Percentiles rank a stretch among this genome's conserved stretches.
Evolutionary conservation across 30 jellyfish, hydroid and myxozoan species (phyloP).

Genomic region (Hydractinia symbiolongicarpus): DNA sequence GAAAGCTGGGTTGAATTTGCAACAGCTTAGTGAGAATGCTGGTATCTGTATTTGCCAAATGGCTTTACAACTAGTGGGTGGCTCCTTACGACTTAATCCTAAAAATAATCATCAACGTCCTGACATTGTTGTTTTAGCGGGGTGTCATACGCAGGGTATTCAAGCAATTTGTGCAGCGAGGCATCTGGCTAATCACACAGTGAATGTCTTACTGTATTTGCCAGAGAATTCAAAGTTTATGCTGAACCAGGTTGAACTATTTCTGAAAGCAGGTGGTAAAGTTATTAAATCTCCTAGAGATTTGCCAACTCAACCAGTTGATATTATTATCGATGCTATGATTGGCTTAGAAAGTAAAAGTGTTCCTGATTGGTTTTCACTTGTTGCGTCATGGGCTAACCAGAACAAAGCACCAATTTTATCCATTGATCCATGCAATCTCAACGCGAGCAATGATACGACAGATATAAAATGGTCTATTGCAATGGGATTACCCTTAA

Average conservation of each 20-base stretch:
- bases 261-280: slow-evolving; percentile 49
- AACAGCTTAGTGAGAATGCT: slow-evolving; percentile 69
- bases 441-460: neutral
- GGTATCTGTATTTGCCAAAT: slow-evolving; percentile 81
- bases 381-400: slow-evolving; percentile 79
- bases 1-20: slow-evolving; percentile 52
- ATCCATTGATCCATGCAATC: slow-evolving; percentile 76
- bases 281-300: slow-evolving; percentile 45
- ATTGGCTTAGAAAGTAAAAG: slow-evolving; percentile 41
- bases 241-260: slow-evolving; percentile 49
- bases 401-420: slow-evolving; percentile 84
- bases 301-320: slow-evolving; percentile 83
- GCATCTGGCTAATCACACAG: slow-evolving; percentile 80
- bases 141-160: slow-evolving; percentile 70
- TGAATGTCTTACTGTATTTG: slow-evolving; percentile 43
- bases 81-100: slow-evolving; percentile 74
- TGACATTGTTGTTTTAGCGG: slow-evolving; percentile 66
- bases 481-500: slow-evolving; percentile 78
- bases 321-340: slow-evolving; percentile 77
- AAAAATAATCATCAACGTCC: slow-evolving; percentile 84
- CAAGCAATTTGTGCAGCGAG: slow-evolving; percentile 79
- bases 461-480: slow-evolving; percentile 76
- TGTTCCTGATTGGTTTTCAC: slow-evolving; percentile 42
- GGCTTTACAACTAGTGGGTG: slow-evolving; percentile 90
- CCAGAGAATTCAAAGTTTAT: slow-evolving; percentile 35